A percentile compares a stretch with the other conserved stretches of the same genome.
These are phyloP conservation scores for Drosophila miranda DNA, from an alignment of 1,140 invertebrate genomes.

Conservation along the genomic window DNA sequence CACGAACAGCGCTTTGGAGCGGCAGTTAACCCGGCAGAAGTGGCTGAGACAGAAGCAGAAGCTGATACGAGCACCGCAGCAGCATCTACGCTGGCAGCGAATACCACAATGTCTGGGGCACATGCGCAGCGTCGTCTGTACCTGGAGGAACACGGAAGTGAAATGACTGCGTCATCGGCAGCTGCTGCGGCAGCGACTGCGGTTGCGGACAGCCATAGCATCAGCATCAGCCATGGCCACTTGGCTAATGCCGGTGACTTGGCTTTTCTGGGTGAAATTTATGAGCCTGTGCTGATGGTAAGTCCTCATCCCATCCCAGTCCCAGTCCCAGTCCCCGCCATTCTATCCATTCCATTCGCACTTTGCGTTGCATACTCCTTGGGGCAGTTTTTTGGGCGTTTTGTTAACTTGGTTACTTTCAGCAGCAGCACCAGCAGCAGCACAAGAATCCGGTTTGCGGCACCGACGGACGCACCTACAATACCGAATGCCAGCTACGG, in stretches of 20 bases:
- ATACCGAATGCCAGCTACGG: slow-evolving; percentile 90
- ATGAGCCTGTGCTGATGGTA: slow-evolving; percentile 54
- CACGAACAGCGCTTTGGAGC: too few species aligned
- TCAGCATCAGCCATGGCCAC: slow-evolving; percentile 21
- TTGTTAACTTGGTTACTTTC: slow-evolving; percentile 23
- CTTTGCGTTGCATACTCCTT: slow-evolving; percentile 52
- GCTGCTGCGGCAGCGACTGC: too few species aligned
- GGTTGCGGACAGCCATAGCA: too few species aligned
- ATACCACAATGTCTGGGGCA: slow-evolving; percentile 71
- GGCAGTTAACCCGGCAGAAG: slow-evolving; percentile 1
- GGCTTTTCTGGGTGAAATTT: slow-evolving; percentile 71
- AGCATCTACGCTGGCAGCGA: slow-evolving; percentile 39
- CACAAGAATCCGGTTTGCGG: slow-evolving; percentile 90
- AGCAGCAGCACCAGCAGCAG: slow-evolving; percentile 35
- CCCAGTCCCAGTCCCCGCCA: neutral
- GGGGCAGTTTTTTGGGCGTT: slow-evolving; percentile 31
- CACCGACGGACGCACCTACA: slow-evolving; percentile 93
- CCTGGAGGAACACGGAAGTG: slow-evolving; percentile 73
- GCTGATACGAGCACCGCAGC: slow-evolving; percentile 7
- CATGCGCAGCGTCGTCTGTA: slow-evolving; percentile 51
- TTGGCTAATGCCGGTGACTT: slow-evolving; percentile 75
- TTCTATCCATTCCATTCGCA: slow-evolving; percentile 1
- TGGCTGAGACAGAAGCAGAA: neutral
- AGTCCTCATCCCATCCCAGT: slow-evolving; percentile 12
- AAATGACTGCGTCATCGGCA: slow-evolving; percentile 73